phyloP scores from a whole-genome alignment of 2,888 invertebrate species.

The Chaetoderma sp. region DNA sequence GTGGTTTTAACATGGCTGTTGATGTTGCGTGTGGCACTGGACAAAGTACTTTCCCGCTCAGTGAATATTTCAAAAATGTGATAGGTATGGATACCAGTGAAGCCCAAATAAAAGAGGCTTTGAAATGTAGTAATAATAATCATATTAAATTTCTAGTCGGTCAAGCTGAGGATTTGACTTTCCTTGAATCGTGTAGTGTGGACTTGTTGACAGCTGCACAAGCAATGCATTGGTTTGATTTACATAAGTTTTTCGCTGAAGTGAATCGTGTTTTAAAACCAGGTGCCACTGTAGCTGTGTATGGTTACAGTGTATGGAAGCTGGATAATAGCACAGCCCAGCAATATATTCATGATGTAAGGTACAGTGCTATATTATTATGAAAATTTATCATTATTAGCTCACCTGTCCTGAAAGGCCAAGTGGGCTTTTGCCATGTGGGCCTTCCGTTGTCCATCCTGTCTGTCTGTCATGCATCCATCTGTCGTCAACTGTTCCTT shows the following conservation, averaged over 20 bases:
- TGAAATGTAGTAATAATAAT: background rate
- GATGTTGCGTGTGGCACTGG: constrained; percentile 73
- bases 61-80: constrained; percentile 69
- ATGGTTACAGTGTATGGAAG: constrained; percentile 47
- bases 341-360: constrained; percentile 12
- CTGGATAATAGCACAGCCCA: constrained; percentile 40
- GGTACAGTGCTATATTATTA: no score
- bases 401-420: no score
- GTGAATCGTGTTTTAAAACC: constrained; percentile 68
- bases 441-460: no score
- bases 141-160: constrained; percentile 57
- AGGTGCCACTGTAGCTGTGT: constrained; percentile 67
- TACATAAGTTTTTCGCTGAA: constrained; percentile 69
- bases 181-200: constrained; percentile 39
- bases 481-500: no score
- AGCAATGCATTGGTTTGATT: constrained; percentile 71
- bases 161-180: constrained; percentile 67
- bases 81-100: constrained; percentile 70
- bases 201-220: constrained; percentile 70
- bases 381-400: no score
- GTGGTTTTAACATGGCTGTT: constrained; percentile 58
- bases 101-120: constrained; percentile 68
- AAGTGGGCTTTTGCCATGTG: no score
- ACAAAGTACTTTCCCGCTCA: constrained; percentile 70
- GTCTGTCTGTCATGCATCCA: no score